Percentiles rank a stretch among this genome's conserved stretches.
phyloP scores from a whole-genome alignment of 53 echinoderm and acorn worm species.

The Astropecten irregularis region DNA sequence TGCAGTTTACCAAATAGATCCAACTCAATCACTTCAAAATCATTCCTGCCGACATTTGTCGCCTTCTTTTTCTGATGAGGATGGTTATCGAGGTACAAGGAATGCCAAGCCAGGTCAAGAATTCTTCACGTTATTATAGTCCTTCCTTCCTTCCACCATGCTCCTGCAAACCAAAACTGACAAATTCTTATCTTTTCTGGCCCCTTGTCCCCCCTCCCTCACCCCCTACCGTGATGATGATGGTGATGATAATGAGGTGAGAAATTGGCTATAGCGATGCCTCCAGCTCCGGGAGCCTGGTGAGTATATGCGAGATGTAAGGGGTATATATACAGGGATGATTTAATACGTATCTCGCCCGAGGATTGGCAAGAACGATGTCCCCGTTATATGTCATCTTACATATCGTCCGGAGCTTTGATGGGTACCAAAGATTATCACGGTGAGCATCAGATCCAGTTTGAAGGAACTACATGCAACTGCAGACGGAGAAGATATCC shows the following conservation, averaged over 20 bases:
- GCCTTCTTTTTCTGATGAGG: not conserved
- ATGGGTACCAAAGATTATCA: slow-evolving; percentile 5
- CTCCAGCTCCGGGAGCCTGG: not conserved
- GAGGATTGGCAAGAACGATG: not conserved
- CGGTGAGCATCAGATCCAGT: not conserved
- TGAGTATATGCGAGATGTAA: no score
- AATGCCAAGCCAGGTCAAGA: not conserved
- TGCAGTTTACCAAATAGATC: no score
- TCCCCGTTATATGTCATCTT: slow-evolving; percentile 24
- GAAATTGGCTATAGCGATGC: not conserved
- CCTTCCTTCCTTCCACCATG: no score
- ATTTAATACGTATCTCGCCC: no score
- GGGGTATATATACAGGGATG: no score
- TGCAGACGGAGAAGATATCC: not conserved
- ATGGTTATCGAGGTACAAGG: no score
- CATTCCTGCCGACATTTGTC: no score
- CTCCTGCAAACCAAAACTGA: slow-evolving; percentile 13
- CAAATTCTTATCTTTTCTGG: slow-evolving; percentile 18
- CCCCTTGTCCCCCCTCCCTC: no score
- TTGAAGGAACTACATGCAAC: not conserved
- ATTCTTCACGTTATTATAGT: not conserved
- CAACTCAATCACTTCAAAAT: no score
- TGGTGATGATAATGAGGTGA: no score
- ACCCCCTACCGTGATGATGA: no score
- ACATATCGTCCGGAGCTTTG: slow-evolving; percentile 16